phyloP scores from a whole-genome alignment of 2,797 vertebrate genomes.

The Lepilemur ruficaudatus region DNA sequence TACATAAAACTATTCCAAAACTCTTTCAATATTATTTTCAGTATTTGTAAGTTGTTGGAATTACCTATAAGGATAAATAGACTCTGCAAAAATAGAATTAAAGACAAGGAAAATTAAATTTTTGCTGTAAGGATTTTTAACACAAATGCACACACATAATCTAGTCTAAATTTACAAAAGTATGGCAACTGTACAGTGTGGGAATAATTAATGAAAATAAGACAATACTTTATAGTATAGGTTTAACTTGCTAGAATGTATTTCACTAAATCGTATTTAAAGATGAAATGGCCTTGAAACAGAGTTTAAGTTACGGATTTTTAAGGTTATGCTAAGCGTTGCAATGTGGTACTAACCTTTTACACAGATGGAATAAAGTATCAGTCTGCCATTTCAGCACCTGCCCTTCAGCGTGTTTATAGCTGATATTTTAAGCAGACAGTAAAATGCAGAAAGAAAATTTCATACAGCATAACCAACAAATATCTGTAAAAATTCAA shows the following conservation, averaged over 20 bases:
- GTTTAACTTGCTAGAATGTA: background rate
- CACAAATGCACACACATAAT: background rate
- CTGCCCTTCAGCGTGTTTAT: conserved; percentile 57
- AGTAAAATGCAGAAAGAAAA: conserved; percentile 27
- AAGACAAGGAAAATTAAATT: background rate
- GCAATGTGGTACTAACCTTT: conserved; percentile 40
- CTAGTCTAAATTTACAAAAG: background rate
- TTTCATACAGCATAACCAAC: conserved; percentile 50
- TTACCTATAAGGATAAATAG: background rate
- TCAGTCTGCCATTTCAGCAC: conserved; percentile 40
- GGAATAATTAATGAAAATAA: conserved; percentile 48
- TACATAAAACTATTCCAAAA: background rate
- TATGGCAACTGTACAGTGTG: background rate
- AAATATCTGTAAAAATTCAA: conserved; percentile 17
- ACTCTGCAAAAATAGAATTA: background rate
- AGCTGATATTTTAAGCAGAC: conserved; percentile 56
- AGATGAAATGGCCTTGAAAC: background rate
- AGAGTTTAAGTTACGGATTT: conserved; percentile 37
- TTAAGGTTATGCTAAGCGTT: conserved; percentile 55
- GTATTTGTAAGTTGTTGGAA: background rate
- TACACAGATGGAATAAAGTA: conserved; percentile 11
- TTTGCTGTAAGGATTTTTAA: background rate
- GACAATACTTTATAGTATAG: background rate
- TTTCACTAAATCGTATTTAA: conserved; percentile 6
- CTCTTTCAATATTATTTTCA: background rate